Percentiles rank a stretch among this genome's conserved stretches.
Conservation (phyloP, 1,140 invertebrate species). For the Arion vulgaris region DNA sequence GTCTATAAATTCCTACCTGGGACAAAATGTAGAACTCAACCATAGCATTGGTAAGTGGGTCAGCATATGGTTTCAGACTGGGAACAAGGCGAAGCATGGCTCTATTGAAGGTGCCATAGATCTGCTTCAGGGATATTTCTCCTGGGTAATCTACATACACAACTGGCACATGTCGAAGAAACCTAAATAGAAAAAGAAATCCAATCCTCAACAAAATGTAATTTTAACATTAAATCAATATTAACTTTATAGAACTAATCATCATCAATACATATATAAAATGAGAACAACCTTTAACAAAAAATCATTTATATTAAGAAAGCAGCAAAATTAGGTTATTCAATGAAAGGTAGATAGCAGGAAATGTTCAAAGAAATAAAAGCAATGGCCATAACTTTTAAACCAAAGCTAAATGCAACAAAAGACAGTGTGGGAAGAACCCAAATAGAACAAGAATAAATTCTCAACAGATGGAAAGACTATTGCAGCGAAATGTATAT, state of each 20-base stretch:
- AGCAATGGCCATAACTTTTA: no score
- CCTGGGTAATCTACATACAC: slow-evolving; percentile 99
- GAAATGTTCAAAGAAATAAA: no score
- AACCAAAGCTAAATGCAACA: no score
- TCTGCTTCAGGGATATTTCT: slow-evolving; percentile 91
- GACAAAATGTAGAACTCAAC: slow-evolving; percentile 98
- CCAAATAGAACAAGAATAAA: no score
- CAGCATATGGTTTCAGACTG: slow-evolving; percentile 90
- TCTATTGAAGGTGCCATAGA: slow-evolving; percentile 97
- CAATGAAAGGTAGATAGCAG: no score
- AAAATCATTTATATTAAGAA: no score
- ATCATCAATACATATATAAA: background rate
- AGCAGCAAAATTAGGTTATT: no score
- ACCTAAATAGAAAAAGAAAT: slow-evolving; percentile 59
- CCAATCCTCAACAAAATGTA: background rate
- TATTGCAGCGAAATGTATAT: no score
- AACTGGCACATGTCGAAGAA: slow-evolving; percentile 93
- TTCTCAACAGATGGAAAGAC: no score
- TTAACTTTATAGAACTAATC: background rate
- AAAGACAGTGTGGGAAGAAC: no score
- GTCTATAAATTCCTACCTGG: slow-evolving; percentile 78
- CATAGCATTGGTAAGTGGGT: slow-evolving; percentile 98
- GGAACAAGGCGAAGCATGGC: slow-evolving; percentile 97
- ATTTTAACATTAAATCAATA: background rate
- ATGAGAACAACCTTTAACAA: no score